phyloP scores from a whole-genome alignment of 2,113 vertebrate genomes.

The Catharus minimus region DNA sequence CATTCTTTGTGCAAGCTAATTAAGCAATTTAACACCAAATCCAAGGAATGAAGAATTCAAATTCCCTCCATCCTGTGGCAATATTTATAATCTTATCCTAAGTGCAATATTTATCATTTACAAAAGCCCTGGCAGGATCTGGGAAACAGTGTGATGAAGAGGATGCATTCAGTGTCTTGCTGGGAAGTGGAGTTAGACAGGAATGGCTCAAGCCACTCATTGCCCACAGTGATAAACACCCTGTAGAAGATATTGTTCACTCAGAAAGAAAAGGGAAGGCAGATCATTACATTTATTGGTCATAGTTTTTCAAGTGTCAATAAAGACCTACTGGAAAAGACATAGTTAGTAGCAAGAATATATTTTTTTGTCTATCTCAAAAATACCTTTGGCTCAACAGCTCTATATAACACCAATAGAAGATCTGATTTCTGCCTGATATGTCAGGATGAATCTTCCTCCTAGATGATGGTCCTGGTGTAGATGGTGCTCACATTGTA shows the following conservation, averaged over 20 bases:
- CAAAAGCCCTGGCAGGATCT: neutral
- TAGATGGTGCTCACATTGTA: conserved; percentile 5
- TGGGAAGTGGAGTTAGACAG: conserved; percentile 2
- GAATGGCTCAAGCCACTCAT: conserved; percentile 6
- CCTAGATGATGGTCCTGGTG: neutral
- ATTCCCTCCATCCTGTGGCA: neutral
- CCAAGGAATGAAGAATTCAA: conserved; percentile 15
- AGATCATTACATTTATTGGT: conserved; percentile 55
- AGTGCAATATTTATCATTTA: conserved; percentile 18
- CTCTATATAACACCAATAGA: neutral
- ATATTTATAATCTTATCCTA: conserved; percentile 6
- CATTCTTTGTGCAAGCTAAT: neutral
- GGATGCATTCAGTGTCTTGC: neutral
- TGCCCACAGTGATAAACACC: conserved; percentile 5
- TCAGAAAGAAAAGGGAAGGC: neutral
- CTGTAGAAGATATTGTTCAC: conserved; percentile 28
- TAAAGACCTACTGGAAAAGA: conserved; percentile 25
- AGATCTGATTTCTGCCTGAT: neutral
- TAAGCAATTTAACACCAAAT: neutral
- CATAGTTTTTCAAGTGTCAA: conserved; percentile 26
- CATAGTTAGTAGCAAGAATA: neutral
- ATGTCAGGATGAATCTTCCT: conserved; percentile 16
- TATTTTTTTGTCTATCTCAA: neutral
- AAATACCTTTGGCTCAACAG: conserved; percentile 1
- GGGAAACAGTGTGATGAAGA: neutral